A percentile compares a stretch with the other conserved stretches of the same genome.
Conservation (phyloP, 2,888 invertebrate species). For the Drosophila prostipennis region DNA sequence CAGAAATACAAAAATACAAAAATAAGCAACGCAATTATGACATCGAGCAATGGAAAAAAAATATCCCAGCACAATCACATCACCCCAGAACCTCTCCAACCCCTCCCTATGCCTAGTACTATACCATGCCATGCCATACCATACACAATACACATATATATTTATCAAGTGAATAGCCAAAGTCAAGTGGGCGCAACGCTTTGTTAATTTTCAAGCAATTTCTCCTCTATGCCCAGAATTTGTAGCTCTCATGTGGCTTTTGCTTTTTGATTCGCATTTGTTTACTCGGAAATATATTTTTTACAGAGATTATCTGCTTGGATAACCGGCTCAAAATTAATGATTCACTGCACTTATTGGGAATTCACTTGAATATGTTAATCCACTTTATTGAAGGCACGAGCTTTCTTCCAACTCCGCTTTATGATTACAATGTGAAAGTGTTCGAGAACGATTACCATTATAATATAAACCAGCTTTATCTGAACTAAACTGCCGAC, state of each 20-base stretch:
- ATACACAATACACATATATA: slow-evolving; percentile 11
- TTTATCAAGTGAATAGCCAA: slow-evolving; percentile 41
- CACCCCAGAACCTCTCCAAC: background rate
- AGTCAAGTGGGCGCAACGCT: slow-evolving; percentile 27
- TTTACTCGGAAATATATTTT: slow-evolving; percentile 18
- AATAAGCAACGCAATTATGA: slow-evolving; percentile 68
- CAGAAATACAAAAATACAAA: slow-evolving; percentile 41
- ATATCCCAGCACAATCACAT: slow-evolving; percentile 11
- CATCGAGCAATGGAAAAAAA: slow-evolving; percentile 40
- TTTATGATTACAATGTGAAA: background rate
- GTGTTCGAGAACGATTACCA: background rate
- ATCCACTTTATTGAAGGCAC: background rate
- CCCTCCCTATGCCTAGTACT: background rate
- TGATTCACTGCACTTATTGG: background rate
- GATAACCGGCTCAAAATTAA: slow-evolving; percentile 1
- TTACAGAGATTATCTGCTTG: background rate
- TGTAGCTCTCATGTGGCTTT: background rate
- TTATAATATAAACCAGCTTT: slow-evolving; percentile 1
- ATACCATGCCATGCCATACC: slow-evolving; percentile 7
- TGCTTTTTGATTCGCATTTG: slow-evolving; percentile 8
- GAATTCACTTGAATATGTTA: slow-evolving; percentile 11
- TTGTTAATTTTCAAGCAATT: slow-evolving; percentile 11
- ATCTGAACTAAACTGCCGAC: background rate
- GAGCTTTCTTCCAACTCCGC: background rate
- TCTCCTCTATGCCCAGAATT: slow-evolving; percentile 5